Conservation (phyloP, 2,888 invertebrate genomes). For the Myathropa florea region DNA sequence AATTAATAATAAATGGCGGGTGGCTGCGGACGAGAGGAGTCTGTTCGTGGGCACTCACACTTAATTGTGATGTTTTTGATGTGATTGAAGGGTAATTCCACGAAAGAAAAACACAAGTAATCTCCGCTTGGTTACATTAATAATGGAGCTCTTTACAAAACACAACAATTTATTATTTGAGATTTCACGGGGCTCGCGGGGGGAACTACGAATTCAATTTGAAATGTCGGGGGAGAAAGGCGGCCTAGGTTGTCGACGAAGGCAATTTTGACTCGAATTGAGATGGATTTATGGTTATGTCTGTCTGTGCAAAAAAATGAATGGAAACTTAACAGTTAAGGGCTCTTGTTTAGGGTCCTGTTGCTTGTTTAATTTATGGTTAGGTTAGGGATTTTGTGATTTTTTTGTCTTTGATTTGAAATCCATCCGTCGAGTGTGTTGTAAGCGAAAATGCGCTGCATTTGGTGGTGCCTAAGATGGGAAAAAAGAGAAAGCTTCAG, state of each 20-base stretch:
- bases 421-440: background rate
- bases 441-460: background rate
- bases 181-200: background rate
- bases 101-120: background rate
- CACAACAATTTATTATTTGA: background rate
- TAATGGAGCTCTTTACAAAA: constrained; percentile 22
- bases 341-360: background rate
- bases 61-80: constrained; percentile 38
- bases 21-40: background rate
- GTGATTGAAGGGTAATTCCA: constrained; percentile 15
- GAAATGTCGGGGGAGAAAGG: background rate
- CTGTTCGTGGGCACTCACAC: background rate
- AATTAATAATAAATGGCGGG: constrained; percentile 34
- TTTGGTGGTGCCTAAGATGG: background rate
- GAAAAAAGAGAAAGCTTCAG: background rate
- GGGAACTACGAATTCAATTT: background rate
- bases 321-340: background rate
- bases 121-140: constrained; percentile 6
- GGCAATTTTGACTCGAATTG: no score
- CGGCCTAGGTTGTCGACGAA: no score
- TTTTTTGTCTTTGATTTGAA: background rate
- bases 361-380: background rate
- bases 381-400: background rate
- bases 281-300: background rate
- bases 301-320: background rate